Base-by-base conservation (phyloP, 2,888 invertebrate genomes). In the Tortrix viridana region DNA sequence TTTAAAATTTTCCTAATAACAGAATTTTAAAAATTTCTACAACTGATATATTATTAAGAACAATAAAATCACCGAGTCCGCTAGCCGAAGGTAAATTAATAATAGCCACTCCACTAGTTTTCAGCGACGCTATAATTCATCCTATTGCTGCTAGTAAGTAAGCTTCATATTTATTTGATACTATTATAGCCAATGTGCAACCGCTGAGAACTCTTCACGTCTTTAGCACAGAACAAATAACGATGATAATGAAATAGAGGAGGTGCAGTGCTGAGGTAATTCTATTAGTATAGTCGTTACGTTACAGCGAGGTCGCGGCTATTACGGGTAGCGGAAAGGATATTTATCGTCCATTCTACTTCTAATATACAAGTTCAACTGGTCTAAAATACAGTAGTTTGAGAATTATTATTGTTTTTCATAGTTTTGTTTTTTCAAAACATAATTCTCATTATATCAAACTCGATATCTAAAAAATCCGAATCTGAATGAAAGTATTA, bases 41-140 rank as follows among this genome's bases (percentile, higher is more conserved):
- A n/a, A 41, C 20, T 20, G 6, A 22, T 53, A 41, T 41, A 22
- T 53, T 53, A 52, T 9, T 46, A 22, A 52, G 18, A 23, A 60
- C 20, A 50, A 59, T 50, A 50, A 59, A 59, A 22, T 38, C 20
- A 44, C 23, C 32, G 37, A 52, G 52, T 41, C 12, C 19, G 38
- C 38, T 20, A 22, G 47, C 23, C 22, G 23, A 37, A 41, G 53
- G 9, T 48, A 12, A 1, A 23, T 47, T 60, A 54, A 54, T 53
- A 54, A 48, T 60, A 60, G 41, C 38, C 32, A 2, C 20, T 65
- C 67, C 70, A 70, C 64, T 66, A 70, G 71, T 72, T 77, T 73
- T 74, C 60, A 55, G 73, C 71, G 72, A 71, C 47, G 57, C 67
- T 69, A 56, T 58, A 58, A 37, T 19, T 58, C 23, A 58, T 22